phyloP scores from a whole-genome alignment of 2,113 vertebrate species.

The Megaleporinus macrocephalus region DNA sequence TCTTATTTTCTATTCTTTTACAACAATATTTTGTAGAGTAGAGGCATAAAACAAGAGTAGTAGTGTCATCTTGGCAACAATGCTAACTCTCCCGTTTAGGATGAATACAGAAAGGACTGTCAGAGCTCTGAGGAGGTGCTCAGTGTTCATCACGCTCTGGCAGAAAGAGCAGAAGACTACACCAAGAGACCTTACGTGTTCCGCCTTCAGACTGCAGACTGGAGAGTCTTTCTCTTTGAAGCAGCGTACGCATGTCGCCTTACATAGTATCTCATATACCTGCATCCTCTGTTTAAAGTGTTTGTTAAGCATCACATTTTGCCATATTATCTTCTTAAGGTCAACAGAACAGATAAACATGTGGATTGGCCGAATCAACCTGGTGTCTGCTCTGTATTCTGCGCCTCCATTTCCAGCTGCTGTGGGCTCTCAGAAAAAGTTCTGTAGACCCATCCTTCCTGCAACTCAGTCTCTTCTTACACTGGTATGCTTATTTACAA shows the following conservation, averaged over 20 bases:
- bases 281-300: no score
- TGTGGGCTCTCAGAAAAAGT: constrained; percentile 86
- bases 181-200: constrained; percentile 90
- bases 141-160: constrained; percentile 90
- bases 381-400: constrained; percentile 87
- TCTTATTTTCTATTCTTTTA: background rate
- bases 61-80: background rate
- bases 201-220: constrained; percentile 89
- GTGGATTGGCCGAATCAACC: constrained; percentile 89
- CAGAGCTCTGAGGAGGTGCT: constrained; percentile 83
- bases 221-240: constrained; percentile 92
- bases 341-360: constrained; percentile 86
- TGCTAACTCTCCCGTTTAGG: constrained; percentile 59
- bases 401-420: constrained; percentile 90
- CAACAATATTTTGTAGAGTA: background rate
- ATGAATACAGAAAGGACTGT: constrained; percentile 74
- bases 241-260: constrained; percentile 79
- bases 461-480: constrained; percentile 75
- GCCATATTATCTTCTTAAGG: constrained; percentile 63
- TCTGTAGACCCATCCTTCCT: constrained; percentile 86
- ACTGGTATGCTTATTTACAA: constrained; percentile 70
- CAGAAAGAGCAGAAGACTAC: constrained; percentile 82
- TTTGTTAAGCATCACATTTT: background rate
- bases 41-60: background rate
- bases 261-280: background rate